phyloP scores from a whole-genome alignment of 2,888 invertebrate species.

The Erannis defoliaria region DNA sequence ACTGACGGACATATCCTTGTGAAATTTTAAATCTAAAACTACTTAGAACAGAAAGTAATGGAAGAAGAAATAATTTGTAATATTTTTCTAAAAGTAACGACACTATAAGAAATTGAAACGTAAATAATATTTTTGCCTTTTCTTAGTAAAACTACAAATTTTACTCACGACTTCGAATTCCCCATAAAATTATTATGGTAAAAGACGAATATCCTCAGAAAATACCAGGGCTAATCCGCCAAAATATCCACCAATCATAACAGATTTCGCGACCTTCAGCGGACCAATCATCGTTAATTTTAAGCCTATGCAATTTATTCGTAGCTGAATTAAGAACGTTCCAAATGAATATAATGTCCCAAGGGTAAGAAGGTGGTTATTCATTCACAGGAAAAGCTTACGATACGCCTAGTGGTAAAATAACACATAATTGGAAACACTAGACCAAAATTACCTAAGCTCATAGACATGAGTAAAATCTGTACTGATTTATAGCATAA shows the following conservation, averaged over 20 bases:
- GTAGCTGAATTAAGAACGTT: background rate
- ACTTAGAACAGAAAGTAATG: constrained; percentile 14
- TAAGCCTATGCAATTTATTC: no score
- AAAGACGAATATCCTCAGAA: background rate
- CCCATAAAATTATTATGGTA: background rate
- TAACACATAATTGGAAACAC: background rate
- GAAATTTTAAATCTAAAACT: constrained; percentile 19
- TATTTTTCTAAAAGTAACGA: constrained; percentile 3
- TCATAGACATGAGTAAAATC: constrained; percentile 13
- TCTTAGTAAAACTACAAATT: constrained; percentile 9
- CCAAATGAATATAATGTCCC: background rate
- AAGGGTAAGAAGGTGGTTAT: background rate
- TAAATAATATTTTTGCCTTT: background rate
- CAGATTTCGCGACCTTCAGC: background rate
- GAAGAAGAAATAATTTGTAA: constrained; percentile 3
- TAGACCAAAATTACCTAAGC: background rate
- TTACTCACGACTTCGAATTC: constrained; percentile 14
- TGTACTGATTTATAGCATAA: constrained; percentile 17
- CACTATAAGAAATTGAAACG: background rate
- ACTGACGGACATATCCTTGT: constrained; percentile 27
- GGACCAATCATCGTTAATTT: background rate
- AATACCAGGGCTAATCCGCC: background rate
- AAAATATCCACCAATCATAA: background rate
- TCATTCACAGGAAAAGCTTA: no score
- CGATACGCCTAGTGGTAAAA: background rate